Evolutionary conservation across 2,797 vertebrate genomes (phyloP).

Genomic region (Australoheros facetus): DNA sequence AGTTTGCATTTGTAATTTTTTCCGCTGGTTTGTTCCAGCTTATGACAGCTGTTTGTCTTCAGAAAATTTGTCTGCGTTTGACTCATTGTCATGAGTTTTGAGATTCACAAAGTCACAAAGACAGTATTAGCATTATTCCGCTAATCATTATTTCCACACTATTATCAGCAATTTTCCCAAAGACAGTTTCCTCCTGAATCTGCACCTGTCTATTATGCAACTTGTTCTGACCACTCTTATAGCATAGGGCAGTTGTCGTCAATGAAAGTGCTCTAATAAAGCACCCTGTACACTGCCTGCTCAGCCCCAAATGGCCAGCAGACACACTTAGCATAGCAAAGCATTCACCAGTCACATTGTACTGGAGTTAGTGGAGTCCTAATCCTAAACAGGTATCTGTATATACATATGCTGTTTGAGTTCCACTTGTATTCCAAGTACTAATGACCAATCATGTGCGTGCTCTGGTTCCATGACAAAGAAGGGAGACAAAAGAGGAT

Average conservation of each 20-base stretch:
- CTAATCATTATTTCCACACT: neutral
- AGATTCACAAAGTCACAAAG: neutral
- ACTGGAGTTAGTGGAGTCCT: neutral
- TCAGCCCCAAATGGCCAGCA: neutral
- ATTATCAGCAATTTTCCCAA: neutral
- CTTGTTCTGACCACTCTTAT: neutral
- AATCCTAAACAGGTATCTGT: neutral
- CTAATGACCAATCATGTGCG: neutral
- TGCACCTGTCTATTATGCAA: neutral
- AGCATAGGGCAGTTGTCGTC: neutral
- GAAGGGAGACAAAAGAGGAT: neutral
- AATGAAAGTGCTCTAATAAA: neutral
- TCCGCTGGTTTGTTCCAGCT: neutral
- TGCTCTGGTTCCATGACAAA: neutral
- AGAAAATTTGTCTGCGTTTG: slow-evolving; percentile 8
- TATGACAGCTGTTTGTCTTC: slow-evolving; percentile 29
- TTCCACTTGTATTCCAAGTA: neutral
- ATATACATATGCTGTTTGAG: neutral
- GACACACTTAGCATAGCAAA: neutral
- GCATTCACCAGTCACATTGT: neutral
- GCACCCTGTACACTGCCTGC: neutral
- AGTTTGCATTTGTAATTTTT: slow-evolving; percentile 26
- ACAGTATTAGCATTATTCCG: neutral
- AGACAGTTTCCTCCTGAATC: neutral
- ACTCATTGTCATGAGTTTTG: slow-evolving; percentile 10